These are phyloP conservation scores for Leucopternis melanops DNA, from an alignment of 2,113 vertebrate genomes.

Conservation along the genomic window DNA sequence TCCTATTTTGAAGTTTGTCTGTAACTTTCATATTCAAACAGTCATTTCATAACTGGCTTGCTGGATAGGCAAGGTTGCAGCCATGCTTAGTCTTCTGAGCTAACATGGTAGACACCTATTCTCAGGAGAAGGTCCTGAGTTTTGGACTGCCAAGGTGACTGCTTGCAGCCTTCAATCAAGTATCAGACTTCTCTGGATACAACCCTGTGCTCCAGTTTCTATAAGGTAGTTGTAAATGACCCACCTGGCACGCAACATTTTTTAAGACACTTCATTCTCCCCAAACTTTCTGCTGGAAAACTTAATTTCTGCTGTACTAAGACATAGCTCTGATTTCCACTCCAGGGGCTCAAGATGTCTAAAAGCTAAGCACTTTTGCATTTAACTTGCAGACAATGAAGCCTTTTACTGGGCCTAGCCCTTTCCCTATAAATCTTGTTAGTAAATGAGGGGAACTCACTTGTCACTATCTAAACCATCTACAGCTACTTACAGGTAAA, in stretches of 20 bases:
- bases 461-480: constrained; percentile 23
- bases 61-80: background rate
- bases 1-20: background rate
- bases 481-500: background rate
- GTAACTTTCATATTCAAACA: background rate
- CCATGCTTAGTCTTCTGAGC: background rate
- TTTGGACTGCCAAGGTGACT: background rate
- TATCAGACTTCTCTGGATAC: background rate
- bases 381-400: background rate
- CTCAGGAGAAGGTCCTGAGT: background rate
- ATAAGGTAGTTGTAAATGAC: background rate
- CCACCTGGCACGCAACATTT: background rate
- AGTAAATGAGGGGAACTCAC: background rate
- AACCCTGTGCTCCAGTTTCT: background rate
- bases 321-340: background rate
- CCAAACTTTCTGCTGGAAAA: background rate
- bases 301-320: background rate
- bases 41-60: background rate
- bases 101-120: background rate
- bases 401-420: background rate
- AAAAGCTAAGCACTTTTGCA: background rate
- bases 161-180: background rate
- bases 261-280: background rate
- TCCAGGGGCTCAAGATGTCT: background rate
- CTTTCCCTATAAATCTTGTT: constrained; percentile 32